Base-by-base conservation (phyloP, 2,888 invertebrate genomes). In the Sarcophaga caerulescens region DNA sequence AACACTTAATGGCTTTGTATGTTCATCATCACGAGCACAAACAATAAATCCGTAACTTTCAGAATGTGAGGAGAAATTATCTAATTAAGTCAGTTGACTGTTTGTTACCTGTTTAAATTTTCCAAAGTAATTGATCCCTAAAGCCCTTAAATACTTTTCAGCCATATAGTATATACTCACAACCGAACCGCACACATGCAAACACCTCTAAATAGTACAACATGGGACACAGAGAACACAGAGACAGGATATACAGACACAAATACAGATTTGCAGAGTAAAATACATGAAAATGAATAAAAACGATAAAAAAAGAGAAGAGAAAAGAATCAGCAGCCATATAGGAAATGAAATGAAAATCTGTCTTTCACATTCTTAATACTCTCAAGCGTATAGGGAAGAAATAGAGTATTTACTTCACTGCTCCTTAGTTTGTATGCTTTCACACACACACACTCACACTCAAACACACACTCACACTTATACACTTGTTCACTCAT, bases 61-160 rank as follows among this genome's bases (percentile, higher is more conserved):
- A 62, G 66, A 81, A 70, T 78, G 52, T 70, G 2, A 35, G 14
- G 35, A 62, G 59, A 82, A 81, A 81, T 86, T 75, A 71, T 78
- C 69, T 86, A 86, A 86, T 86, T 86, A 84, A 81, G 86, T 79
- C 66, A 70, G 78, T 75, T 84, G 84, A 84, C 75, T 86, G 66
- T 74, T 75, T 75, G 78, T 71, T 81, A 78, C 79, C 81, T 86
- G 74, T 81, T 84, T 81, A 84, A 78, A 84, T 84, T 74, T 74
- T 52, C 14, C 78, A 74, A 86, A 86, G 81, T 86, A 86, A 86
- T 86, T 81, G 86, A 81, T 86, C 86, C 86, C 86, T n/a, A 81
- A 84, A 86, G 86, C 66, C 86, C 81, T 81, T 70, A 75, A 75
- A 84, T 81, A 84, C 81, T 75, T 85, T 78, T 81, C 59, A 74